These are phyloP conservation scores for Zalophus californianus DNA, from an alignment of 2,797 vertebrate species.

Conservation along the genomic window DNA sequence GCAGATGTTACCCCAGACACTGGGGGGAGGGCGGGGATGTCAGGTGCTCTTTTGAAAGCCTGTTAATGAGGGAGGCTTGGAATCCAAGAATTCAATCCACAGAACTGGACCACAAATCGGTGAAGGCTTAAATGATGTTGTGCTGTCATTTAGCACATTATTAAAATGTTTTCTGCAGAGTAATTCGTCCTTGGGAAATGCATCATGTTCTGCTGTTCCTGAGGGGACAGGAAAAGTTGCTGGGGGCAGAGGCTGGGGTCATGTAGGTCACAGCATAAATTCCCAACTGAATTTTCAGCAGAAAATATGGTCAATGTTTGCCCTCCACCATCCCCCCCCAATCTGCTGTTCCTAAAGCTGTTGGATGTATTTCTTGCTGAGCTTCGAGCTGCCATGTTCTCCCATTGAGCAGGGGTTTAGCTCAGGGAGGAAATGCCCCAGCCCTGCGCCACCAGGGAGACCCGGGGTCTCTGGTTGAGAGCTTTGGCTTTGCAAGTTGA, in stretches of 20 bases:
- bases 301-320: not conserved
- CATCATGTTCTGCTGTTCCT: not conserved
- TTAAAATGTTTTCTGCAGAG: not conserved
- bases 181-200: not conserved
- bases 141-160: not conserved
- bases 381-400: not conserved
- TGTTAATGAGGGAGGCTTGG: not conserved
- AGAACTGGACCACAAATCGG: not conserved
- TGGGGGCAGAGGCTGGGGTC: not conserved
- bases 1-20: slow-evolving; percentile 8
- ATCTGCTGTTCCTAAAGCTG: slow-evolving; percentile 48
- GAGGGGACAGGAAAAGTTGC: not conserved
- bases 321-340: not conserved
- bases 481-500: not conserved
- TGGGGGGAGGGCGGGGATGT: not conserved
- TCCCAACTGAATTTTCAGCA: slow-evolving; percentile 47
- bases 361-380: slow-evolving; percentile 33
- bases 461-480: not conserved
- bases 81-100: not conserved
- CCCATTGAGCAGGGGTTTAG: not conserved
- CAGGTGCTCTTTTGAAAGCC: not conserved
- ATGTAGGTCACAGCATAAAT: slow-evolving; percentile 58
- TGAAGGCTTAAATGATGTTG: not conserved
- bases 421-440: not conserved
- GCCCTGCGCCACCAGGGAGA: not conserved